Conservation (phyloP, 2,113 vertebrate species). For the Eudyptes chrysolophus region DNA sequence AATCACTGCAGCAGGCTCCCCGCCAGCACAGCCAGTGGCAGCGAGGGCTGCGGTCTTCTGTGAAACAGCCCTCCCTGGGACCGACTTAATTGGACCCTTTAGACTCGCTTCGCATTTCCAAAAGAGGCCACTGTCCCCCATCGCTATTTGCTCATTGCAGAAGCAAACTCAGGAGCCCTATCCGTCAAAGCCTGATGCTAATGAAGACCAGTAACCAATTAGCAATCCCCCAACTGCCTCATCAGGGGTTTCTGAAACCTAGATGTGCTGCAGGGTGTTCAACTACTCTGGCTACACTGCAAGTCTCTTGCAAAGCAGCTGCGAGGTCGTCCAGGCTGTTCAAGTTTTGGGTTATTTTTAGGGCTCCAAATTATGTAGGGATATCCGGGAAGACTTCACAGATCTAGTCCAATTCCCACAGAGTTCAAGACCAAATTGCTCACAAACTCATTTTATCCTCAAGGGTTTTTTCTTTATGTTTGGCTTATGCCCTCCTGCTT, state of each 20-base stretch:
- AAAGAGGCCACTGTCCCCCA: neutral
- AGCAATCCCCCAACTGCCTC: neutral
- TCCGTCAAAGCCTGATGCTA: neutral
- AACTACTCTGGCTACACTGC: neutral
- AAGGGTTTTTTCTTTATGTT: conserved; percentile 7
- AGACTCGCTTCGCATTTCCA: neutral
- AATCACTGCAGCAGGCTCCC: neutral
- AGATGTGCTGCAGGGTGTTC: neutral
- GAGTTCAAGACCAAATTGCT: conserved; percentile 30
- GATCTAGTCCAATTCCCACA: conserved; percentile 45
- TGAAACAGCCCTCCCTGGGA: neutral
- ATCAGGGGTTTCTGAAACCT: neutral
- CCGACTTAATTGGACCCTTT: neutral
- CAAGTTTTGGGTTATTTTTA: conserved; percentile 34
- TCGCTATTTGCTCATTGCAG: neutral
- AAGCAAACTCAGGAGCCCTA: neutral
- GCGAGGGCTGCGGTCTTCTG: neutral
- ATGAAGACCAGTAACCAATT: neutral
- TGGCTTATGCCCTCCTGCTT: conserved; percentile 26
- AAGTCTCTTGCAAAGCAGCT: neutral
- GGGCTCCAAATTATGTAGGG: neutral
- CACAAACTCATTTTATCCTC: conserved; percentile 20
- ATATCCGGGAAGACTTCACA: conserved; percentile 53
- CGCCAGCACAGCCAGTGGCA: neutral
- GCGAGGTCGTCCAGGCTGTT: neutral